Percentiles rank a stretch among this genome's conserved stretches.
These are phyloP conservation scores for Petrolisthes manimaculis DNA, from an alignment of 2,888 invertebrate species.

Conservation along the genomic window DNA sequence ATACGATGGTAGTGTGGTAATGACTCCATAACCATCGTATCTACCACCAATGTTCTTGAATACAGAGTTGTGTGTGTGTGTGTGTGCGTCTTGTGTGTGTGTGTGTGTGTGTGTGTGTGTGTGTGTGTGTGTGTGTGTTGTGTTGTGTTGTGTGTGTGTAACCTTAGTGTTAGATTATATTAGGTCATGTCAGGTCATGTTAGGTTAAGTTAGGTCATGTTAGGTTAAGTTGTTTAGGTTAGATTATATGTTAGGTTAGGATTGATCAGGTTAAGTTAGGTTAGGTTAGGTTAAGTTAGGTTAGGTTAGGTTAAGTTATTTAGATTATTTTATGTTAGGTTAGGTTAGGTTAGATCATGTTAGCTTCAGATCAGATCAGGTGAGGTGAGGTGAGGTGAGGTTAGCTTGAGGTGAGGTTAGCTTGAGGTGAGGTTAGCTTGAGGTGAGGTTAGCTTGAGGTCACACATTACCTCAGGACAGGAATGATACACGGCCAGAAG, in stretches of 20 bases:
- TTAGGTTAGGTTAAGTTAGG: background rate
- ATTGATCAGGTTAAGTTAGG: background rate
- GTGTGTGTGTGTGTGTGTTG: conserved; percentile 35
- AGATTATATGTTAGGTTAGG: background rate
- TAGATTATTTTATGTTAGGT: background rate
- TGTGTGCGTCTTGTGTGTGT: conserved; percentile 22
- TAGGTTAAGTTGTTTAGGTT: background rate
- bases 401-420: background rate
- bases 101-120: conserved; percentile 27
- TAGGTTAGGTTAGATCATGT: background rate
- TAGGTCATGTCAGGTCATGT: background rate
- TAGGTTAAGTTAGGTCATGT: background rate
- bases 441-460: background rate
- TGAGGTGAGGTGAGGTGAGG: background rate
- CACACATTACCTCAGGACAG: conserved; percentile 59
- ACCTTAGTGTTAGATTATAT: conserved; percentile 14
- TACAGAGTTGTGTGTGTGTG: conserved; percentile 4
- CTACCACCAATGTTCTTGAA: background rate
- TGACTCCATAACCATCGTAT: background rate
- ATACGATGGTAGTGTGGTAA: background rate
- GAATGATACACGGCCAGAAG: conserved; percentile 64
- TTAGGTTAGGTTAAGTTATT: background rate
- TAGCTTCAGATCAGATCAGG: background rate
- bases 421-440: background rate
- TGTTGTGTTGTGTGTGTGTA: too few relatives aligned